Evolutionary conservation across 2,113 vertebrate species (phyloP).

Genomic region (Crotalus viridis): DNA sequence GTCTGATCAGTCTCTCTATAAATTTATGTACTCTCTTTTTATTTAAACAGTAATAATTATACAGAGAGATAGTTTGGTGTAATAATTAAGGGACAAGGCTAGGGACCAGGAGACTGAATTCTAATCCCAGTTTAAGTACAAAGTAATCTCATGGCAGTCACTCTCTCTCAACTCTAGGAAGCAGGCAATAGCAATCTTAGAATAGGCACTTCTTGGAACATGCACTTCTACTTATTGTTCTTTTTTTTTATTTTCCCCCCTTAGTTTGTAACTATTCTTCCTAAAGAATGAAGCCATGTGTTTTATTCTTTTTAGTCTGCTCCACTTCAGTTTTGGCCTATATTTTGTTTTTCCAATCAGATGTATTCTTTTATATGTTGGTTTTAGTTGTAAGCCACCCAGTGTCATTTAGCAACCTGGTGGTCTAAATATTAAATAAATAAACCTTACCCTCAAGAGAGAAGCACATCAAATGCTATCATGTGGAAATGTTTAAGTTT

Average conservation of each 20-base stretch:
- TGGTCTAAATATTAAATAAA: neutral
- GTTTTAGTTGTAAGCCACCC: neutral
- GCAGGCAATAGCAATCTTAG: neutral
- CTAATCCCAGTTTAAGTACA: neutral
- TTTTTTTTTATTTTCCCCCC: neutral
- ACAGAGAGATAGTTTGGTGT: neutral
- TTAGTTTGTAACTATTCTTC: neutral
- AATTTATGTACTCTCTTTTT: neutral
- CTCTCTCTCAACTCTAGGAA: neutral
- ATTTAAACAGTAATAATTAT: neutral
- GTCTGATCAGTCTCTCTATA: neutral
- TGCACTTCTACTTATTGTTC: neutral
- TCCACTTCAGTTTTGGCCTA: neutral
- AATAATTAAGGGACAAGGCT: neutral
- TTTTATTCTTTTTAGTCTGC: neutral
- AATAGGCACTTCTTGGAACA: neutral
- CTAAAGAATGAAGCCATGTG: neutral
- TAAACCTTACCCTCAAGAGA: neutral
- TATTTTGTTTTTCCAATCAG: neutral
- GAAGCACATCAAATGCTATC: neutral
- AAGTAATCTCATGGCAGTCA: neutral
- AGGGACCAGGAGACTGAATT: neutral
- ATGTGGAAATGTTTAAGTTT: neutral
- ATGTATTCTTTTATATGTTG: neutral
- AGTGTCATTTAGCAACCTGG: neutral